Evolutionary conservation across 2,113 vertebrate genomes (phyloP).

Genomic region (Pithys albifrons): DNA sequence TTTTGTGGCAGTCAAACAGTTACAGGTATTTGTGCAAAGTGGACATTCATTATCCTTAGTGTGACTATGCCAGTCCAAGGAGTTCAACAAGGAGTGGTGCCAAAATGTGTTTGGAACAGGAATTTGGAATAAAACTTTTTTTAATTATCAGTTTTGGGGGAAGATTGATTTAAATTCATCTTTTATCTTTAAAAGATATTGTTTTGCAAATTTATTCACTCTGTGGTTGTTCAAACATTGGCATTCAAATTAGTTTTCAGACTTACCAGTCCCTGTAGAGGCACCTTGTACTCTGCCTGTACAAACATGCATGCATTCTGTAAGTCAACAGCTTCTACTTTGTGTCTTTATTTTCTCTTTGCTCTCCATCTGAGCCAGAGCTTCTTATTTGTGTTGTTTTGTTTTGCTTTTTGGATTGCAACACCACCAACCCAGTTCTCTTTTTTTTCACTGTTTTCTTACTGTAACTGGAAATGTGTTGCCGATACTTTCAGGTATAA

Average conservation of each 20-base stretch:
- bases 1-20: background rate
- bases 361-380: background rate
- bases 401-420: background rate
- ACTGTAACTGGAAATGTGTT: background rate
- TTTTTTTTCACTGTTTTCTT: background rate
- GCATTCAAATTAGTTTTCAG: background rate
- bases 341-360: background rate
- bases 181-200: background rate
- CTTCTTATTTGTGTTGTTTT: background rate
- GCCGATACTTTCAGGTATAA: background rate
- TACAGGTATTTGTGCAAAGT: background rate
- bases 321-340: background rate
- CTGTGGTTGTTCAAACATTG: background rate
- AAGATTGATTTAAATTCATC: background rate
- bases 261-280: background rate
- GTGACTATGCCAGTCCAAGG: background rate
- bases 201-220: background rate
- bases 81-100: background rate
- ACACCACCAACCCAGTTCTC: background rate
- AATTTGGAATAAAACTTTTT: background rate
- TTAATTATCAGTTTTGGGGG: accelerated
- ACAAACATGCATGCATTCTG: background rate
- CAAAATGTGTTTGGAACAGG: background rate
- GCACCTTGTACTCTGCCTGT: background rate
- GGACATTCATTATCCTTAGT: background rate